phyloP scores from a whole-genome alignment of 2,113 vertebrate species.

The Prochilodus magdalenae region DNA sequence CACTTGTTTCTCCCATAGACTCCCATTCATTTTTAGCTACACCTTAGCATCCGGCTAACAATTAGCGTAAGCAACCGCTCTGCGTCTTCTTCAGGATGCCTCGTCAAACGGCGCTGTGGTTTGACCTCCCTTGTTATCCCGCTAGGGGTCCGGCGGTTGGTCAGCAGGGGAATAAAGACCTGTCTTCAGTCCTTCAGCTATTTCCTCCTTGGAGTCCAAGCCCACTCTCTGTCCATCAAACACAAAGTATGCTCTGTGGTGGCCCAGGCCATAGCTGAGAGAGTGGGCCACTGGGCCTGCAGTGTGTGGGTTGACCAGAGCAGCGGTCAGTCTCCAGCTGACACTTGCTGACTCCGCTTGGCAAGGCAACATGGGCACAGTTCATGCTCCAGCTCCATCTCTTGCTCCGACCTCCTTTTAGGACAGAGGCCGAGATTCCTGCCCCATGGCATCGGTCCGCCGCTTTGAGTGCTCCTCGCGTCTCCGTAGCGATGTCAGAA shows the following conservation, averaged over 20 bases:
- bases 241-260: slow-evolving; percentile 53
- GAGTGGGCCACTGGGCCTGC: slow-evolving; percentile 34
- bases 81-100: no score
- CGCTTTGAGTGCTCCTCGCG: slow-evolving; percentile 24
- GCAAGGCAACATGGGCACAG: slow-evolving; percentile 21
- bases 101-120: no score
- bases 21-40: no score
- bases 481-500: slow-evolving; percentile 30
- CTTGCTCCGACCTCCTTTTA: neutral
- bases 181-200: slow-evolving; percentile 3
- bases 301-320: slow-evolving; percentile 35
- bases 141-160: neutral
- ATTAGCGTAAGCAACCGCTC: no score
- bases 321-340: slow-evolving; percentile 13
- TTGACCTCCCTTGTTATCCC: no score
- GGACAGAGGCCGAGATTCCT: slow-evolving; percentile 24
- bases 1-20: no score
- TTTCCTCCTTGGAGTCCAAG: slow-evolving; percentile 36
- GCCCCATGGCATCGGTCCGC: slow-evolving; percentile 47
- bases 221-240: slow-evolving; percentile 40
- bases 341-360: neutral
- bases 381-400: slow-evolving; percentile 9
- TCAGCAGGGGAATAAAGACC: slow-evolving; percentile 7
- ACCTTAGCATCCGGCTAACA: no score
- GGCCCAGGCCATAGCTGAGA: slow-evolving; percentile 23